Evolutionary conservation across 2,113 vertebrate species (phyloP).

Genomic region (Tautogolabrus adspersus): DNA sequence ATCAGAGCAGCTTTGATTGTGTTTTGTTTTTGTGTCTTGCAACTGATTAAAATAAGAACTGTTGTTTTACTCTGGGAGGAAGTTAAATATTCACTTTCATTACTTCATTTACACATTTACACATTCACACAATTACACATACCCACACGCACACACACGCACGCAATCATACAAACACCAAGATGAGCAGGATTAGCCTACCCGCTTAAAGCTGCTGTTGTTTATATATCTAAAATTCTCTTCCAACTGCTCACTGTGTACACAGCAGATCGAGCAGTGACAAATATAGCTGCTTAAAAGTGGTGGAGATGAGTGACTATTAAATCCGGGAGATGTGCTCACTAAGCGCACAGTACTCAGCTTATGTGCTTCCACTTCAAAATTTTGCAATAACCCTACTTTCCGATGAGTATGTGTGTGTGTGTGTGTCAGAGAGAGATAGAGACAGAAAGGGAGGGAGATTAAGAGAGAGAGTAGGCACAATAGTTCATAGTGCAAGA

Average conservation of each 20-base stretch:
- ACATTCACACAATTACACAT: neutral
- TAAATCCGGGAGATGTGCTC: constrained; percentile 66
- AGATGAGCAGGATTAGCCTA: constrained; percentile 48
- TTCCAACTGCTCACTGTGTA: constrained; percentile 39
- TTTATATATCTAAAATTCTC: constrained; percentile 41
- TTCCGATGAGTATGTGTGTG: constrained; percentile 12
- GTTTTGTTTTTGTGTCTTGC: constrained; percentile 13
- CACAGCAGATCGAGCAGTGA: constrained; percentile 44
- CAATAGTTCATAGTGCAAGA: constrained; percentile 27
- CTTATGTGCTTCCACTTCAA: constrained; percentile 49
- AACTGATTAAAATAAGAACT: neutral
- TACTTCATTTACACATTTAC: neutral
- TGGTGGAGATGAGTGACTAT: constrained; percentile 56
- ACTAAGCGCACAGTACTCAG: constrained; percentile 41
- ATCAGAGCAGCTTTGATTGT: constrained; percentile 9
- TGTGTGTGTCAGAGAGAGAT: neutral
- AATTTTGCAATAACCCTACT: constrained; percentile 44
- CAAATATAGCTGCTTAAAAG: constrained; percentile 66
- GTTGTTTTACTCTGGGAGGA: constrained; percentile 1
- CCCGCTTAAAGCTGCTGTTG: constrained; percentile 34
- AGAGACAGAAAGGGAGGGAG: constrained; percentile 18
- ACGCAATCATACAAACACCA: constrained; percentile 1
- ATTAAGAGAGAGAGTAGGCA: constrained; percentile 38
- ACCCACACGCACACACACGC: neutral
- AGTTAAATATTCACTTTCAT: constrained; percentile 6